These are phyloP conservation scores for Tricholaema leucomelas DNA, from an alignment of 2,113 vertebrate species.

Conservation along the genomic window DNA sequence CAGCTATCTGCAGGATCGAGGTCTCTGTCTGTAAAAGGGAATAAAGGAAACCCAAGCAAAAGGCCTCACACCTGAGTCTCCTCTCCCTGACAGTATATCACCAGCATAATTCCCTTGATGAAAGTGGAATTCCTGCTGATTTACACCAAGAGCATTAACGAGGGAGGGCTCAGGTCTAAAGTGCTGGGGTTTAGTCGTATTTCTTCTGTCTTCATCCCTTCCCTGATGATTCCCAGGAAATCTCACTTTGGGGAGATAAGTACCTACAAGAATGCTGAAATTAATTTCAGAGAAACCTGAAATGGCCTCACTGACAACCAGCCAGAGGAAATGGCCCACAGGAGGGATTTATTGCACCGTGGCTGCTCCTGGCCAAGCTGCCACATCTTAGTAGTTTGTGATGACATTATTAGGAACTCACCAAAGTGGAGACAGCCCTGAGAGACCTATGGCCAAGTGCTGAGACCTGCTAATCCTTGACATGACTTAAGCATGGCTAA, in stretches of 20 bases:
- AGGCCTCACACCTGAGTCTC: conserved; percentile 4
- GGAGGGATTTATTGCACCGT: conserved; percentile 34
- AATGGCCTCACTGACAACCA: background rate
- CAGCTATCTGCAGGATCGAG: background rate
- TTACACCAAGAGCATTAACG: conserved; percentile 40
- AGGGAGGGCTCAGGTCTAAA: conserved; percentile 32
- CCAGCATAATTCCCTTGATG: background rate
- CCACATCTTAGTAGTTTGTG: conserved; percentile 41
- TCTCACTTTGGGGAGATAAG: conserved; percentile 52
- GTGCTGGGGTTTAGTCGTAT: conserved; percentile 10
- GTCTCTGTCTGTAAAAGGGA: background rate
- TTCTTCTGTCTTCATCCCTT: conserved; percentile 48
- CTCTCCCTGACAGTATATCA: conserved; percentile 22
- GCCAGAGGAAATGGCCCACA: conserved; percentile 6
- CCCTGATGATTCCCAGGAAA: conserved; percentile 43
- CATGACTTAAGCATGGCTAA: background rate
- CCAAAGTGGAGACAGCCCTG: background rate
- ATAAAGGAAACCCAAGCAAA: background rate
- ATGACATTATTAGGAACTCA: conserved; percentile 30
- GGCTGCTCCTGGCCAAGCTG: background rate
- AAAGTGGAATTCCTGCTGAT: conserved; percentile 49
- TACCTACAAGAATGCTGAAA: conserved; percentile 36
- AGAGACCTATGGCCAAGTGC: rapidly evolving
- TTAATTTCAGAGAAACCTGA: conserved; percentile 43
- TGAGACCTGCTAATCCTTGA: conserved; percentile 1